phyloP scores from a whole-genome alignment of 2,888 invertebrate species.

The Neuroscelio doddi region DNA sequence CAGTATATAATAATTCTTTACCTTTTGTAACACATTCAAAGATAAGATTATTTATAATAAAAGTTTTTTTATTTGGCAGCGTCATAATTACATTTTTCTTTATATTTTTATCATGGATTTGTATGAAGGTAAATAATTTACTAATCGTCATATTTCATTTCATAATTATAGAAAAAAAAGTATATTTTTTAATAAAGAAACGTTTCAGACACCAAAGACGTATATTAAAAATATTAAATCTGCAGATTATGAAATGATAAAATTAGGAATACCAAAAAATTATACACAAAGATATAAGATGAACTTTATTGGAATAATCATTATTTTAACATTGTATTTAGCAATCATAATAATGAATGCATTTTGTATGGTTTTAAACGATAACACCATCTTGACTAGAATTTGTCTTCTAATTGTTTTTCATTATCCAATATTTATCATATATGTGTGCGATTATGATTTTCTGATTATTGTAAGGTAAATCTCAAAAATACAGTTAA shows the following conservation, averaged over 20 bases:
- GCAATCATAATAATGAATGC: neutral
- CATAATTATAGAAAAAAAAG: no score
- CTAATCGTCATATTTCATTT: no score
- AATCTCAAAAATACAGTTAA: neutral
- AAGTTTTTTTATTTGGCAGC: neutral
- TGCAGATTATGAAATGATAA: neutral
- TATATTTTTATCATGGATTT: neutral
- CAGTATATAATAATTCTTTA: no score
- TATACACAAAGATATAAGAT: neutral
- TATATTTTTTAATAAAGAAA: no score
- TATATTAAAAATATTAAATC: no score
- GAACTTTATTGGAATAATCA: neutral
- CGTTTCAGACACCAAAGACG: no score
- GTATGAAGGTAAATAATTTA: constrained; percentile 3
- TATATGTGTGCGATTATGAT: neutral
- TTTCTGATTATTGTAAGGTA: neutral
- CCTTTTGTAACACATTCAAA: no score
- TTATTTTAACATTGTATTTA: neutral
- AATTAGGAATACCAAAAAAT: neutral
- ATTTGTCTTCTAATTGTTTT: neutral
- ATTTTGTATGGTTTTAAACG: neutral
- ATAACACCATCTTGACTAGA: neutral
- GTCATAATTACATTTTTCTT: no score
- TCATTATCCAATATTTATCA: constrained; percentile 1
- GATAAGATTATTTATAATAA: neutral